These are phyloP conservation scores for Ctenosaura bakeri DNA, from an alignment of 2,797 vertebrate genomes.

Conservation along the genomic window DNA sequence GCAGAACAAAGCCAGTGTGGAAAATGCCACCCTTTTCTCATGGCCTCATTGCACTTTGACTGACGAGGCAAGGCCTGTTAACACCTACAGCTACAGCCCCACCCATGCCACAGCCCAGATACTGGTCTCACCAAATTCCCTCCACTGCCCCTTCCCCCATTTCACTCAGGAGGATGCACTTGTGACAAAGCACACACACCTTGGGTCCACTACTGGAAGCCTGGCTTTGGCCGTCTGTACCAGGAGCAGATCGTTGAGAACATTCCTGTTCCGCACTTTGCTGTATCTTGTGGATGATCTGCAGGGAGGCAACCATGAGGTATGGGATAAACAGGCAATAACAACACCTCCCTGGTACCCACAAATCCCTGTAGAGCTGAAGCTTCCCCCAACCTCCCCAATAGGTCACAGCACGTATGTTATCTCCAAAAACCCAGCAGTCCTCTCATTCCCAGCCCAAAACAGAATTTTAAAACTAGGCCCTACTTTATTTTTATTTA, in stretches of 20 bases:
- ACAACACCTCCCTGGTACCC: neutral
- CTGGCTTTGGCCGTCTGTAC: conserved; percentile 80
- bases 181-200: conserved; percentile 25
- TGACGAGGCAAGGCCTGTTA: neutral
- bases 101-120: neutral
- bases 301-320: conserved; percentile 17
- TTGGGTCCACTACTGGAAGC: conserved; percentile 82
- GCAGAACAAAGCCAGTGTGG: conserved; percentile 8
- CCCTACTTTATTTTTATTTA: neutral
- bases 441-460: neutral
- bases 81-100: neutral
- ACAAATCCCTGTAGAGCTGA: neutral
- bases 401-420: neutral
- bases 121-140: neutral
- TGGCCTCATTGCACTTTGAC: neutral
- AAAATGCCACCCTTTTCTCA: neutral
- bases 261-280: conserved; percentile 82
- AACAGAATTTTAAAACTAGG: neutral
- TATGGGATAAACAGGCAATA: conserved; percentile 19
- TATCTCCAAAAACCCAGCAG: neutral
- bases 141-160: neutral
- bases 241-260: conserved; percentile 76
- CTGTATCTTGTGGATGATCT: conserved; percentile 89
- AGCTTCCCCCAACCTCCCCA: neutral
- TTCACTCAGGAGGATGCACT: neutral